A percentile compares a stretch with the other conserved stretches of the same genome.
Conservation (phyloP, 1,140 invertebrate species). For the Drosophila parabipectinata region DNA sequence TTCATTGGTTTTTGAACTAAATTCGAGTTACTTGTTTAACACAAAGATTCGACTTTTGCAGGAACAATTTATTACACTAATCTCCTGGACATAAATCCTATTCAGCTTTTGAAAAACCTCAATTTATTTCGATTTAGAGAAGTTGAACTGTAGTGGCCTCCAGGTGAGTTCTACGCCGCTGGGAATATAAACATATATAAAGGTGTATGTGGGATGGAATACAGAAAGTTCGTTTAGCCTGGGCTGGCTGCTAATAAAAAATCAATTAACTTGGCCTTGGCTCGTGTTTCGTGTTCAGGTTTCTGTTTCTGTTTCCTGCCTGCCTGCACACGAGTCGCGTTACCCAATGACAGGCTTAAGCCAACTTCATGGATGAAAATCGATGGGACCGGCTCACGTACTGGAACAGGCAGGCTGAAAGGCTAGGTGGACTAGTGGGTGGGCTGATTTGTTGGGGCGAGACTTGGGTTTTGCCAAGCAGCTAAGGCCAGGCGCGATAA, state of each 20-base stretch:
- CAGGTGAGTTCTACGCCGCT: slow-evolving; percentile 14
- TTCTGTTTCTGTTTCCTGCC: slow-evolving; percentile 20
- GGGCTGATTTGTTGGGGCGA: slow-evolving; percentile 4
- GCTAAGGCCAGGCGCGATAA: slow-evolving; percentile 64
- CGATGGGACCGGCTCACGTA: slow-evolving; percentile 45
- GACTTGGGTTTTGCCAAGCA: slow-evolving; percentile 4
- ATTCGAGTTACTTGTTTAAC: background rate
- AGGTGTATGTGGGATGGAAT: background rate
- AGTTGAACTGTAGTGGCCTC: slow-evolving; percentile 28
- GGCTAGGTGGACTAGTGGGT: background rate
- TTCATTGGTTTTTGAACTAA: slow-evolving; percentile 13
- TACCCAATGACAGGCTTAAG: slow-evolving; percentile 53
- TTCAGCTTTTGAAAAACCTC: background rate
- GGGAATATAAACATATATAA: background rate
- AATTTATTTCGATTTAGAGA: slow-evolving; percentile 9
- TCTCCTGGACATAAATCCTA: background rate
- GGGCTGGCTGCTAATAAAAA: slow-evolving; percentile 65
- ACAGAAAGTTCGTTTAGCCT: slow-evolving; percentile 6
- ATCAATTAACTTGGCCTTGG: slow-evolving; percentile 73
- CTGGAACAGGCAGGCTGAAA: slow-evolving; percentile 4
- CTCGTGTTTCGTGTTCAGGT: slow-evolving; percentile 29
- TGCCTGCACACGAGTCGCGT: slow-evolving; percentile 50
- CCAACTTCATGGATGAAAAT: slow-evolving; percentile 59
- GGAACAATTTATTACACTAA: background rate
- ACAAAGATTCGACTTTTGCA: background rate